Base-by-base conservation (phyloP, 2,113 vertebrate species). In the Brachyistius frenatus region DNA sequence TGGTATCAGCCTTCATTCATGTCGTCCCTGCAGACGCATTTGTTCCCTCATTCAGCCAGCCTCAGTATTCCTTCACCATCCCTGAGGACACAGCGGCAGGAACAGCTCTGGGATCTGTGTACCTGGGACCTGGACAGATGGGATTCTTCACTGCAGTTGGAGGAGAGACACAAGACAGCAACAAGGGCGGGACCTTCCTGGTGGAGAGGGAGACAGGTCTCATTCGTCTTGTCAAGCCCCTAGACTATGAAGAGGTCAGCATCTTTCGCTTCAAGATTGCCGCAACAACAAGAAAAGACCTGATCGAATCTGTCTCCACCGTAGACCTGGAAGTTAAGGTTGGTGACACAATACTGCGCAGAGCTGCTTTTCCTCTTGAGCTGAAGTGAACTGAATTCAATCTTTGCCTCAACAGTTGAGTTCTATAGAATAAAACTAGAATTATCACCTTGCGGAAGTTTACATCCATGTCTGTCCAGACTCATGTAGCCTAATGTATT, bases 1-100 rank as follows among this genome's bases (percentile, higher is more conserved):
- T 99, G 76, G 97, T 98, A 75, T 97, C 98, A 0, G 97, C 98
- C 50, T 99, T 98, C 47, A 96, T 99, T 82, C 97, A 99, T 0
- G 97, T 99, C 10, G 94, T 99, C 64, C 95, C 97, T 0, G 93
- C 96, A 1, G 97, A 98, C 80, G 96, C 93, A 0, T 77, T 93
- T 30, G 87, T 99, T 7, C 98, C 98, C 39, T 95, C 96, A 0
- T 99, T 99, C 91, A 95, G 95, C 74, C 98, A 99, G 83, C 94
- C 97, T 30, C 97, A 99, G 63, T 99, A 99, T 90, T 97, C 97
- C 37, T 99, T 98, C 76, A 94, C 96, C 0, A 32, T 99, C 44
- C 89, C 96, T 9, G 98, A 99, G 90, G 97, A 99, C 66, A 95
- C 95, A 0, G 77, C 95, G 0, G 94, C 96, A 30, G 98, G 97